Conservation (phyloP, 2,888 invertebrate genomes). For the Ectobius pallidus region DNA sequence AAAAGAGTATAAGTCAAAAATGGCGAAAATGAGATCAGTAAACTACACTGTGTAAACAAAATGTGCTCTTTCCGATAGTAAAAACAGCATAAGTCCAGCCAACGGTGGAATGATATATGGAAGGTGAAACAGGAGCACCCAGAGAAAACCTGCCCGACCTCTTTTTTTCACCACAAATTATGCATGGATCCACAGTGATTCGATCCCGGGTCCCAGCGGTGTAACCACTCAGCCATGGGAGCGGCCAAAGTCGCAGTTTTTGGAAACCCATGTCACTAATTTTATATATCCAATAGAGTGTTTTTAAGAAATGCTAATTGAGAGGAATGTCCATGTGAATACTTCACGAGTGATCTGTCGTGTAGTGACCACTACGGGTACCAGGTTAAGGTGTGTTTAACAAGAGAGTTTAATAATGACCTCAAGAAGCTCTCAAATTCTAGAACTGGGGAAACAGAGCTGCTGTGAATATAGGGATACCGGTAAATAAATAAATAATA, state of each 20-base stretch:
- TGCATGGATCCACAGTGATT: too few relatives aligned
- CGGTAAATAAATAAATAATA: neutral
- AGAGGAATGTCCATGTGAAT: neutral
- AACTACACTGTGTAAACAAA: too few relatives aligned
- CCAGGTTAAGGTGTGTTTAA: neutral
- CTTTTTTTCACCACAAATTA: neutral
- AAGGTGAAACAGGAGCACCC: too few relatives aligned
- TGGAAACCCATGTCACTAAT: neutral
- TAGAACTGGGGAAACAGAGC: neutral
- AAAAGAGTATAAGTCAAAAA: too few relatives aligned
- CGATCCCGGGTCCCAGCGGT: too few relatives aligned
- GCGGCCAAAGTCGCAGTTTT: neutral
- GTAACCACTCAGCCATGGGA: neutral
- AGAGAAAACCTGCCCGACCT: neutral
- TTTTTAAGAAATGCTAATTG: neutral
- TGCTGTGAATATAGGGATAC: neutral
- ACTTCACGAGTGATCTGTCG: neutral
- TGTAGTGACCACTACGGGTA: neutral
- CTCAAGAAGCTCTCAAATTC: neutral
- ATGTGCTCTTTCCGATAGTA: neutral
- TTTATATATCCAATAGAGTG: neutral
- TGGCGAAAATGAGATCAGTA: too few relatives aligned
- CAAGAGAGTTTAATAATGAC: neutral
- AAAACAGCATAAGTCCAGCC: neutral
- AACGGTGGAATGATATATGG: neutral